These are phyloP conservation scores for Connochaetes taurinus DNA, from an alignment of 2,113 vertebrate species.

Conservation along the genomic window DNA sequence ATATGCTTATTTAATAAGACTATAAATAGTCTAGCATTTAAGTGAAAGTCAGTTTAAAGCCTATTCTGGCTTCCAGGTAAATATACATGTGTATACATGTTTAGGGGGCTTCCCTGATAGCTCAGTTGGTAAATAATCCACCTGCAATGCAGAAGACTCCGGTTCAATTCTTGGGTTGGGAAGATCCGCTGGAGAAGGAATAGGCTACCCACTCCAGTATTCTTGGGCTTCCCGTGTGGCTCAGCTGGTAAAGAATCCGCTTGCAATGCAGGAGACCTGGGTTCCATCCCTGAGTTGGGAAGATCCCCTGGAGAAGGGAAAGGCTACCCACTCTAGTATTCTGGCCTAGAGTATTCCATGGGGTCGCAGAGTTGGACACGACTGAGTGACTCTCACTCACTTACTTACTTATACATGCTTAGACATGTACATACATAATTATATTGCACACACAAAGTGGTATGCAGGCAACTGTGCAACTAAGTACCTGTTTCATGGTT, in stretches of 20 bases:
- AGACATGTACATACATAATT: neutral
- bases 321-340: neutral
- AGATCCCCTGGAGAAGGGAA: neutral
- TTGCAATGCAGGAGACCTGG: neutral
- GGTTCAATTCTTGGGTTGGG: neutral
- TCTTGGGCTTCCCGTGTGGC: neutral
- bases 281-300: neutral
- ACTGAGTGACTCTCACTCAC: neutral
- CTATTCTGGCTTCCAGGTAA: neutral
- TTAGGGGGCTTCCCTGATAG: neutral
- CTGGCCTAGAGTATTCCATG: neutral
- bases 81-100: neutral
- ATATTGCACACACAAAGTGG: neutral
- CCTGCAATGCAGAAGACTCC: neutral
- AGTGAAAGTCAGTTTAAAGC: neutral
- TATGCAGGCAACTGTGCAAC: neutral
- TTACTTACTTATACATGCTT: neutral
- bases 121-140: neutral
- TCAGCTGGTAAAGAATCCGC: neutral
- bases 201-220: neutral
- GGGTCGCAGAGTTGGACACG: rapidly evolving
- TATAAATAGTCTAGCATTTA: neutral
- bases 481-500: neutral
- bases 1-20: constrained; percentile 17
- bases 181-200: neutral